A percentile compares a stretch with the other conserved stretches of the same genome.
Evolutionary conservation across 2,888 invertebrate species (phyloP).

Genomic region (Drosophila colorata): DNA sequence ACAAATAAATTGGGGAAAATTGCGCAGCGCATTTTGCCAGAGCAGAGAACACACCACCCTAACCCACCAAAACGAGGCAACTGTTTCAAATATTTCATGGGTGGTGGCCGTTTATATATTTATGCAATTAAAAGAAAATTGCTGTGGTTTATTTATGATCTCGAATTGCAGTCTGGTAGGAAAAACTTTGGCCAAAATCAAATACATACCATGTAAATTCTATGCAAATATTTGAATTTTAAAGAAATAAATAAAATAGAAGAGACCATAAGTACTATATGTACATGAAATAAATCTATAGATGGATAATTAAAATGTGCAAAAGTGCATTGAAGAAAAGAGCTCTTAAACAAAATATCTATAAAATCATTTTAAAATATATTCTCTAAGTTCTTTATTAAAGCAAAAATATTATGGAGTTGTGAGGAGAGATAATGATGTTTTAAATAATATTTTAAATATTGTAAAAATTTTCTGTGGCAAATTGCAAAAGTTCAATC

Average conservation of each 20-base stretch:
- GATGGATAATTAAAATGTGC: neutral
- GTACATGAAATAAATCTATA: neutral
- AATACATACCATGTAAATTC: constrained; percentile 12
- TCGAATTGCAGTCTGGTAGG: constrained; percentile 28
- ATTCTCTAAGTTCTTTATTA: neutral
- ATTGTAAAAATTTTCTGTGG: too few relatives aligned
- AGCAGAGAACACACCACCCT: neutral
- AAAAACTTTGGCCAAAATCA: constrained; percentile 11
- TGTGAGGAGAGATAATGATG: too few relatives aligned
- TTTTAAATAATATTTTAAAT: too few relatives aligned
- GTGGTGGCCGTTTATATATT: constrained; percentile 28
- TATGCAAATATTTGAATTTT: constrained; percentile 26
- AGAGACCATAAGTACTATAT: neutral
- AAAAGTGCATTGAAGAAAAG: neutral
- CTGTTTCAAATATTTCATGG: constrained; percentile 22
- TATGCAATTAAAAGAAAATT: constrained; percentile 65
- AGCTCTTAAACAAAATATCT: neutral
- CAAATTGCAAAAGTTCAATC: too few relatives aligned
- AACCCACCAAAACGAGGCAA: neutral
- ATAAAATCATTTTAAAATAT: neutral
- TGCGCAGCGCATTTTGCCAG: constrained; percentile 39
- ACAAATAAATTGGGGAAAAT: constrained; percentile 63
- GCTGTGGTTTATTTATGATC: constrained; percentile 30
- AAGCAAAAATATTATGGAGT: too few relatives aligned
- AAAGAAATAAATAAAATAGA: neutral